Base-by-base conservation (phyloP, 35 echinoderm and acorn worm species). In the Diadema setosum region DNA sequence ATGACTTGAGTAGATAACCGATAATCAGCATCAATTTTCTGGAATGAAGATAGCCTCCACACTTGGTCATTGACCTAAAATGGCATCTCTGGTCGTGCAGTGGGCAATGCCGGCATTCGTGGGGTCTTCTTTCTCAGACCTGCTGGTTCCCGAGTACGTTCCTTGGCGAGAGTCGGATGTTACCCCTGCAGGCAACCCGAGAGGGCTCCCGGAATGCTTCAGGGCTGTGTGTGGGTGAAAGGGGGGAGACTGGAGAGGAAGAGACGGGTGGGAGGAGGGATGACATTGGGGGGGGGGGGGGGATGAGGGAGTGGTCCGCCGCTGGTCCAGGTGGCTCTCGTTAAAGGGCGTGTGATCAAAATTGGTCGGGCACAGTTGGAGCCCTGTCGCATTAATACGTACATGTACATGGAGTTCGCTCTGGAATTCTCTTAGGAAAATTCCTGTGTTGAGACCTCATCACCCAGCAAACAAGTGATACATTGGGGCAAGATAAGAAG, bases 61-160 rank as follows among this genome's bases (percentile, higher is more conserved):
- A n/a, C n/a, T n/a, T 67, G 63, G 63, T 67, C 63, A 67, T 34
- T 67, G 63, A 67, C 63, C 63, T 67, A 67, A 67, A 67, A 67
- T 33, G 63, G 63, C 21, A 67, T 67, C 63, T n/a, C n/a, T n/a
- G n/a, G n/a, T n/a, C 63, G 5, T 12, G 30, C 63, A 67, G 63
- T 67, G 30, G 63, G 63, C 37, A 26, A 16, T 67, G 27, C 27
- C 30, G 63, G 63, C 63, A 67, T 67, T 34, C 29, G 27, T 33
- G 63, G 37, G 30, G 37, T 67, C 37, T 67, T 55, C 49, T n/a
- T 55, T 33, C 27, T 27, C 63, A 33, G n/a, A n/a, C n/a, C 24
- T 26, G 37, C 63, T 33, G 26, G 63, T 29, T n/a, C 63, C 7
- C 21, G 5, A 33, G 63, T 34, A 67, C 37, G 63, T 67, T 67